Conservation (phyloP, 2,888 invertebrate species). For the Thymelicus sylvestris region DNA sequence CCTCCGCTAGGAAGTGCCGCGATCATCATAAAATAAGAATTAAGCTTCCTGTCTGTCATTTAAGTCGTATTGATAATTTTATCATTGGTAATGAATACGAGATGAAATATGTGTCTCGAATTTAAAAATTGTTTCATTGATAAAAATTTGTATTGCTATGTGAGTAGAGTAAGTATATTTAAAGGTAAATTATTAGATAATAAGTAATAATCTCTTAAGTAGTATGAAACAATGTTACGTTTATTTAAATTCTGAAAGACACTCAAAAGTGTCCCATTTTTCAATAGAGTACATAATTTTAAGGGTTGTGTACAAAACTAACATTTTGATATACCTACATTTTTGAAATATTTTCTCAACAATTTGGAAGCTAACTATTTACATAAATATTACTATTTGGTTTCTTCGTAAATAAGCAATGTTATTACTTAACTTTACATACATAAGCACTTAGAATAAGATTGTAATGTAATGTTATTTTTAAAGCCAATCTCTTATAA, state of each 20-base stretch:
- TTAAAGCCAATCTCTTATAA: background rate
- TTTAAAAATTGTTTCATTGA: background rate
- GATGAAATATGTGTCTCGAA: background rate
- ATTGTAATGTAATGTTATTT: background rate
- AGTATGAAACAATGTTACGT: background rate
- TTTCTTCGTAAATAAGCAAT: constrained; percentile 6
- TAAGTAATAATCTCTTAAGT: constrained; percentile 11
- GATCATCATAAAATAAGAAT: too few species aligned
- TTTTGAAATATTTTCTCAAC: background rate
- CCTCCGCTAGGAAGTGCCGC: too few species aligned
- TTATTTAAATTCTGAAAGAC: background rate
- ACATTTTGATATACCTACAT: constrained; percentile 20
- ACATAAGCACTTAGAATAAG: background rate
- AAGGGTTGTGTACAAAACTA: background rate
- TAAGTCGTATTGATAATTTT: too few species aligned
- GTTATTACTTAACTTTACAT: background rate
- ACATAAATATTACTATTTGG: constrained; percentile 4
- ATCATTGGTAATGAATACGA: background rate
- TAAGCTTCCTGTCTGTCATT: too few species aligned
- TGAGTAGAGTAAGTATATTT: constrained; percentile 16
- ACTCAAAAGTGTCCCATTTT: background rate
- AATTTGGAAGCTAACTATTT: constrained; percentile 10
- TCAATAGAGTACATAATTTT: too few species aligned
- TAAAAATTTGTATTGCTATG: background rate
- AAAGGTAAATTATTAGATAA: constrained; percentile 1